Evolutionary conservation across 2,888 invertebrate genomes (phyloP).

Genomic region (Galerucella calmariensis): DNA sequence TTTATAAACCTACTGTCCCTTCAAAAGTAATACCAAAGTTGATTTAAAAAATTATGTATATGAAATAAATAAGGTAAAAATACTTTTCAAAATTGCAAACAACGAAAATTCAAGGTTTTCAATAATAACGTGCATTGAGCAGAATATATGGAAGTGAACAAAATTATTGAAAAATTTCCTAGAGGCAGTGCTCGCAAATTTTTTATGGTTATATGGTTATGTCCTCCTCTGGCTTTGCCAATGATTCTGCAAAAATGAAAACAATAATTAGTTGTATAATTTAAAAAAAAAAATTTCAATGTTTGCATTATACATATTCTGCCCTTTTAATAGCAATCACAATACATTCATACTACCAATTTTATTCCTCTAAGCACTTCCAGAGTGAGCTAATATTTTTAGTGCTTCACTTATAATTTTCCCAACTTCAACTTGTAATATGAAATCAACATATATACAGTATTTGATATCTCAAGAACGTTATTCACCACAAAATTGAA

Average conservation of each 20-base stretch:
- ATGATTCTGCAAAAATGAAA: constrained; percentile 49
- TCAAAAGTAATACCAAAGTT: background rate
- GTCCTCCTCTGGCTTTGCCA: constrained; percentile 46
- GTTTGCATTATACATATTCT: background rate
- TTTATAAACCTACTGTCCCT: background rate
- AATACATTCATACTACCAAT: too few relatives aligned
- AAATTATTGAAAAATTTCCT: background rate
- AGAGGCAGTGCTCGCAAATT: background rate
- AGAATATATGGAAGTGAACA: constrained; percentile 17
- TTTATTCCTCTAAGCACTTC: too few relatives aligned
- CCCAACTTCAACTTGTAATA: too few relatives aligned
- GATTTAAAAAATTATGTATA: background rate
- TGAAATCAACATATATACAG: too few relatives aligned
- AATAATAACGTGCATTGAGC: background rate
- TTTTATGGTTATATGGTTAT: constrained; percentile 33
- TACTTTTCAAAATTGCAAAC: background rate
- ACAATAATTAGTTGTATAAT: constrained; percentile 10
- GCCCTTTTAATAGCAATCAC: too few relatives aligned
- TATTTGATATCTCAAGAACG: too few relatives aligned
- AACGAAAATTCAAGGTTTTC: background rate
- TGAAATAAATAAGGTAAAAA: background rate
- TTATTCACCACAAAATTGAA: background rate
- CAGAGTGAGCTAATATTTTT: too few relatives aligned
- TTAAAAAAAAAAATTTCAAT: background rate
- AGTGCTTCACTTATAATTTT: too few relatives aligned